phyloP scores from a whole-genome alignment of 2,888 invertebrate species.

The Amphimallon solstitiale region DNA sequence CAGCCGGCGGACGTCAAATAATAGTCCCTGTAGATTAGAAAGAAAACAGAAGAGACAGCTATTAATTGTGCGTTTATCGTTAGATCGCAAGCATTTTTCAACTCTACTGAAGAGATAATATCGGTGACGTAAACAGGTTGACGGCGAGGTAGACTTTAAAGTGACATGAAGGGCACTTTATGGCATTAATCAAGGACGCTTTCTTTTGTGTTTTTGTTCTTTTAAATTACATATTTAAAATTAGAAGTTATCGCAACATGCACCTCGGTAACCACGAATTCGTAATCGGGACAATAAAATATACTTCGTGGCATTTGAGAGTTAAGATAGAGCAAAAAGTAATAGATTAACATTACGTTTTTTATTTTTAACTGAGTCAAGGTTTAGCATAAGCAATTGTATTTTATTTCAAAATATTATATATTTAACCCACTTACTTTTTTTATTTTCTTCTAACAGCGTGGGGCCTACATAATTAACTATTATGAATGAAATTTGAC shows the following conservation, averaged over 20 bases:
- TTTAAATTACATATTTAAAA: too few relatives aligned
- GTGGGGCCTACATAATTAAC: too few relatives aligned
- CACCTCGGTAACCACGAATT: constrained; percentile 1
- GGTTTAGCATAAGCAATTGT: too few relatives aligned
- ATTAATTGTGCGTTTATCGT: constrained; percentile 21
- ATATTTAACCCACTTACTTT: too few relatives aligned
- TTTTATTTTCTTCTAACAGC: too few relatives aligned
- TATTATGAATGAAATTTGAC: too few relatives aligned
- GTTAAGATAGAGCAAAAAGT: background rate
- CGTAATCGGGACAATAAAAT: constrained; percentile 23
- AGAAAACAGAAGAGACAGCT: constrained; percentile 46
- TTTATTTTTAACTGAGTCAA: background rate
- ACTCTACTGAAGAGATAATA: background rate
- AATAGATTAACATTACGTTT: background rate
- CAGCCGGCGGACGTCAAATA: constrained; percentile 93
- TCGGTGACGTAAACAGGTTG: background rate
- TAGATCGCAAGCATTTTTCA: constrained; percentile 18
- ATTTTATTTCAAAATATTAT: too few relatives aligned
- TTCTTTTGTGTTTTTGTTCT: too few relatives aligned
- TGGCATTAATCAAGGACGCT: background rate
- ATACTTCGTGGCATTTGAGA: background rate
- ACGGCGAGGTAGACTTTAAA: background rate
- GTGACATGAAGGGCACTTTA: constrained; percentile 1
- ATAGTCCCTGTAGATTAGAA: constrained; percentile 74
- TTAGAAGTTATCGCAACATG: too few relatives aligned